Percentiles rank a stretch among this genome's conserved stretches.
Evolutionary conservation across 2,113 vertebrate species (phyloP).

Genomic region (Chamaea fasciata): DNA sequence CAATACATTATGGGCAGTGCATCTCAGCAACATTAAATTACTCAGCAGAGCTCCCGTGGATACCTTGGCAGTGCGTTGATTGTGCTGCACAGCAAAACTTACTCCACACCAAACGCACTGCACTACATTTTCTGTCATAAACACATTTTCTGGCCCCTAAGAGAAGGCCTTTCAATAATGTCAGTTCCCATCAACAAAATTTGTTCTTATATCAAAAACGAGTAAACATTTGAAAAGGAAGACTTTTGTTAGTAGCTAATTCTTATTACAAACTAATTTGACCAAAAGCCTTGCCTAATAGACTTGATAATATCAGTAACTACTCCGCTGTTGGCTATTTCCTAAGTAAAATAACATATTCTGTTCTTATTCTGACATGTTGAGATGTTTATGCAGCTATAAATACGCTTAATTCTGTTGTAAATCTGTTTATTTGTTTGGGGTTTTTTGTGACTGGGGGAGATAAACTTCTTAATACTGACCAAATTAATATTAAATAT

Average conservation of each 20-base stretch:
- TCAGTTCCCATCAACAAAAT: background rate
- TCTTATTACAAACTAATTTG: background rate
- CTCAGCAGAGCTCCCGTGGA: background rate
- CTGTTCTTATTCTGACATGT: background rate
- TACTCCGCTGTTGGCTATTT: background rate
- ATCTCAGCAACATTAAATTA: background rate
- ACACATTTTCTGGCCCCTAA: background rate
- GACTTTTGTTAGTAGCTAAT: background rate
- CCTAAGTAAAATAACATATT: background rate
- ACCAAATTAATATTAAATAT: background rate
- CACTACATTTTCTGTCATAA: background rate
- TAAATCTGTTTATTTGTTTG: background rate
- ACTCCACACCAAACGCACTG: background rate
- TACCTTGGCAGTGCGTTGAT: background rate
- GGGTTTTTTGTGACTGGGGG: accelerated
- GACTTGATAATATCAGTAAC: background rate
- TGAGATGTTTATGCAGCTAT: background rate
- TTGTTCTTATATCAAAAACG: background rate
- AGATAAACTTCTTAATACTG: background rate
- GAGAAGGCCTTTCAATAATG: background rate
- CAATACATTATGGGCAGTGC: background rate
- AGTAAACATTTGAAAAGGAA: background rate
- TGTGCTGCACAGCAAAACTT: background rate
- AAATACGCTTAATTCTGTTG: background rate
- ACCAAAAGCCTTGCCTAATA: background rate